A percentile compares a stretch with the other conserved stretches of the same genome.
phyloP scores from a whole-genome alignment of 2,113 vertebrate genomes.

The Panthera tigris region DNA sequence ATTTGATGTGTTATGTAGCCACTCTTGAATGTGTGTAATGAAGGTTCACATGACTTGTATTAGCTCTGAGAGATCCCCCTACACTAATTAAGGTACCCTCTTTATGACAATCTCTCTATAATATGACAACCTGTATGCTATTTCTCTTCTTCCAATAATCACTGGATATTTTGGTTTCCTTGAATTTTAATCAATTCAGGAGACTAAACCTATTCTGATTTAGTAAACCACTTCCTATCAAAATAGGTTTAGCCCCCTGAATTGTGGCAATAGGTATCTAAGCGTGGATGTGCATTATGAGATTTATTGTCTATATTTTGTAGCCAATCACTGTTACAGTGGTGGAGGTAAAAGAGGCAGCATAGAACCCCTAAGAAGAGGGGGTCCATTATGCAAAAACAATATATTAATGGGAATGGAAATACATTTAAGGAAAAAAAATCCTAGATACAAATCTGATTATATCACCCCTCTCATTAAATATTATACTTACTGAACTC shows the following conservation, averaged over 20 bases:
- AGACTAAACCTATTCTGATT: neutral
- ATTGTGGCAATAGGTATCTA: neutral
- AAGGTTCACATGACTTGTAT: neutral
- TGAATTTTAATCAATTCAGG: neutral
- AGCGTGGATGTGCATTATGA: neutral
- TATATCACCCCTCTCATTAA: neutral
- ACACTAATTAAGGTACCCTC: neutral
- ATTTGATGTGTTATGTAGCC: neutral
- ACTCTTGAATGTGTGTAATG: neutral
- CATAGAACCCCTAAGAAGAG: neutral
- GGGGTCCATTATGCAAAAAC: neutral
- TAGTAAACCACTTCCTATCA: no score
- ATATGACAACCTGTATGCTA: neutral
- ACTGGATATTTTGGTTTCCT: neutral
- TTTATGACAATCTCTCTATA: neutral
- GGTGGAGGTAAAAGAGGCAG: neutral
- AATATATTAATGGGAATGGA: neutral
- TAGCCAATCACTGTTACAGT: neutral
- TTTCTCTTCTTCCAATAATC: neutral
- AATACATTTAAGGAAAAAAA: conserved; percentile 1
- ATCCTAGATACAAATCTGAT: neutral
- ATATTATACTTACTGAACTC: neutral
- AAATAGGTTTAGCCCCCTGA: no score
- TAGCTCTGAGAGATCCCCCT: neutral
- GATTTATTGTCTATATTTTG: neutral